These are phyloP conservation scores for Setophaga coronata DNA, from an alignment of 2,113 vertebrate genomes.

Conservation along the genomic window DNA sequence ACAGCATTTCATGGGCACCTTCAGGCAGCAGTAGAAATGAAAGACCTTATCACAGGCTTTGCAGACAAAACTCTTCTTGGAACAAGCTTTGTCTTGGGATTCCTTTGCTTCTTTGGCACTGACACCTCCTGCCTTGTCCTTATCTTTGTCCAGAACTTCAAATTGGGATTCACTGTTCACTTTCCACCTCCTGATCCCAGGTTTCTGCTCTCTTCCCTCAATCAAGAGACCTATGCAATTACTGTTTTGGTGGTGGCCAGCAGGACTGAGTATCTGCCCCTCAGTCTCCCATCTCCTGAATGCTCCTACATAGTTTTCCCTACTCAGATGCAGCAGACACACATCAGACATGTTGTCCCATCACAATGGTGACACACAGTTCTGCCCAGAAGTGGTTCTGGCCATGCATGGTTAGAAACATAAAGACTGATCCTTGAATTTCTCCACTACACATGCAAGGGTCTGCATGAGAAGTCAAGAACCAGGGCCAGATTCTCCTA, in stretches of 20 bases:
- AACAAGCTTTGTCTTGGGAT: slow-evolving; percentile 2
- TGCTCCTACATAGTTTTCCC: not conserved
- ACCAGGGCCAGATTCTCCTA: not conserved
- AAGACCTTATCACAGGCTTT: slow-evolving; percentile 84
- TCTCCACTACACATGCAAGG: not conserved
- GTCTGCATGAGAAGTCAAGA: not conserved
- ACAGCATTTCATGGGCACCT: slow-evolving; percentile 82
- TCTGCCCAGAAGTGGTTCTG: not conserved
- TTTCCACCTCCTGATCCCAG: slow-evolving; percentile 23
- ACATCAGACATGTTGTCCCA: rapidly evolving
- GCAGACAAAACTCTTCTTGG: slow-evolving; percentile 78
- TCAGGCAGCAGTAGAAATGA: slow-evolving; percentile 82
- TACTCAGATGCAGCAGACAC: not conserved
- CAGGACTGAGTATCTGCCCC: not conserved
- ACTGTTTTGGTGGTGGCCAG: not conserved
- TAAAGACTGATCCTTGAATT: not conserved
- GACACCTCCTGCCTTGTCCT: not conserved
- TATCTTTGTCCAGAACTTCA: slow-evolving; percentile 41
- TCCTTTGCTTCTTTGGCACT: not conserved
- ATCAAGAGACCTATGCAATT: slow-evolving; percentile 53
- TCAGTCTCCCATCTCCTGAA: not conserved
- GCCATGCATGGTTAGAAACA: not conserved
- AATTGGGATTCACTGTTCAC: slow-evolving; percentile 27
- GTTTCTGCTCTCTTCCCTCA: not conserved
- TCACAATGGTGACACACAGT: rapidly evolving